These are phyloP conservation scores for Beaufortia kweichowensis DNA, from an alignment of 2,113 vertebrate species.

Conservation along the genomic window DNA sequence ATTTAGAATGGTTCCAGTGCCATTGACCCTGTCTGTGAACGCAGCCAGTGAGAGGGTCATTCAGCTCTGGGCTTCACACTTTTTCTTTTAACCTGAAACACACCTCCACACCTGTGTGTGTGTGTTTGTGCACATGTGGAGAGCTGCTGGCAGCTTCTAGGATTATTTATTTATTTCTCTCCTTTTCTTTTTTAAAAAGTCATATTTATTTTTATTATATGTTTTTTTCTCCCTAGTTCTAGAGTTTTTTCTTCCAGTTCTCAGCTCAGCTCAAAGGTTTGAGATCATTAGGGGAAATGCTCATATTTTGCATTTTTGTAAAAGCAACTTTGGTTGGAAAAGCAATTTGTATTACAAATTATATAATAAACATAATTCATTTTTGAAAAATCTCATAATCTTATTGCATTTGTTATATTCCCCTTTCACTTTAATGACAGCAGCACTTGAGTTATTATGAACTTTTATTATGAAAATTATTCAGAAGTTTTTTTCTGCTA, in stretches of 20 bases:
- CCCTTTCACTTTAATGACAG: too few relatives aligned
- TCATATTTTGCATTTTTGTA: too few relatives aligned
- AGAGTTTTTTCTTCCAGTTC: background rate
- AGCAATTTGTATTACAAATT: too few relatives aligned
- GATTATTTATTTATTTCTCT: background rate
- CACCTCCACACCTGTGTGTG: conserved; percentile 42
- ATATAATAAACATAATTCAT: too few relatives aligned
- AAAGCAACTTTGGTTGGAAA: too few relatives aligned
- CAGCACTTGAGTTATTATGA: too few relatives aligned
- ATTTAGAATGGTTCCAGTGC: conserved; percentile 64
- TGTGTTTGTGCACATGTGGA: background rate
- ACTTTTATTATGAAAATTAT: too few relatives aligned
- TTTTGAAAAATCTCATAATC: too few relatives aligned
- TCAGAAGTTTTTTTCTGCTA: too few relatives aligned
- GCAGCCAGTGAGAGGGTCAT: conserved; percentile 55
- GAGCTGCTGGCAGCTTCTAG: background rate
- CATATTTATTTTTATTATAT: background rate
- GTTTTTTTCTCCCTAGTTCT: background rate
- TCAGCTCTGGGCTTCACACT: conserved; percentile 44
- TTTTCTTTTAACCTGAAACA: conserved; percentile 54
- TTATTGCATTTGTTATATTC: too few relatives aligned
- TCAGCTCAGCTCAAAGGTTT: too few relatives aligned
- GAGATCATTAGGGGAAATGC: too few relatives aligned
- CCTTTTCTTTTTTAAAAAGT: background rate
- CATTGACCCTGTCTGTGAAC: conserved; percentile 66